These are phyloP conservation scores for Schizopygopsis malacanthus DNA, from an alignment of 2,797 vertebrate genomes.

Conservation along the genomic window DNA sequence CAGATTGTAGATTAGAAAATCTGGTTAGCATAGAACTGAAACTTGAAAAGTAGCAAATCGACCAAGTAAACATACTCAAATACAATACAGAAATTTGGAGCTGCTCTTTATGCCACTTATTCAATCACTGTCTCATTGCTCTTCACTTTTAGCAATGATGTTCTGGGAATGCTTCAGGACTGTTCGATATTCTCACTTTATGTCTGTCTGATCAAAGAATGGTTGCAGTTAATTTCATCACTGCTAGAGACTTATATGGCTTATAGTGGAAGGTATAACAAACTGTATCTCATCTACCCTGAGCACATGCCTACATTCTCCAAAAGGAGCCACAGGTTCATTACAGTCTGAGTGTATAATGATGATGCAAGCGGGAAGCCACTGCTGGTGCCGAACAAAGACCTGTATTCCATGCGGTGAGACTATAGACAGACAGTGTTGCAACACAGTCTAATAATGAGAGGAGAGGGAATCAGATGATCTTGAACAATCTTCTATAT, in stretches of 20 bases:
- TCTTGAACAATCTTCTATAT: slow-evolving; percentile 31
- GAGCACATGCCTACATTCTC: slow-evolving; percentile 43
- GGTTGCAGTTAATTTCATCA: slow-evolving; percentile 65
- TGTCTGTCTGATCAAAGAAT: slow-evolving; percentile 36
- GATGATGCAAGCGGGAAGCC: slow-evolving; percentile 58
- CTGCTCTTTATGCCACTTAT: slow-evolving; percentile 8
- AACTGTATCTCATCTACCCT: slow-evolving; percentile 48
- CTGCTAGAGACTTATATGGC: slow-evolving; percentile 22
- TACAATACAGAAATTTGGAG: background rate
- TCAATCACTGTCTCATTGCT: slow-evolving; percentile 10
- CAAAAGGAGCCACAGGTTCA: slow-evolving; percentile 36
- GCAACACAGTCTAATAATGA: slow-evolving; percentile 43
- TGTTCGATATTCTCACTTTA: slow-evolving; percentile 28
- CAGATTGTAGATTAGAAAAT: background rate
- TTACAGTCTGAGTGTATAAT: slow-evolving; percentile 38
- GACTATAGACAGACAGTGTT: slow-evolving; percentile 46
- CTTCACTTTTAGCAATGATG: slow-evolving; percentile 1
- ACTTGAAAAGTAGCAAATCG: background rate
- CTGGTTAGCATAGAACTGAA: background rate
- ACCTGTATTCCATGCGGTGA: slow-evolving; percentile 50
- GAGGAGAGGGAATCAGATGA: background rate
- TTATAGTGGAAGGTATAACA: slow-evolving; percentile 52
- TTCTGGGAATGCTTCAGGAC: slow-evolving; percentile 19
- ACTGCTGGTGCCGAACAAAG: slow-evolving; percentile 49
- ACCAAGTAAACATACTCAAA: slow-evolving; percentile 1